Percentiles rank a stretch among this genome's conserved stretches.
Conservation (phyloP, 2,113 vertebrate species). For the Corythornis vintsioides region DNA sequence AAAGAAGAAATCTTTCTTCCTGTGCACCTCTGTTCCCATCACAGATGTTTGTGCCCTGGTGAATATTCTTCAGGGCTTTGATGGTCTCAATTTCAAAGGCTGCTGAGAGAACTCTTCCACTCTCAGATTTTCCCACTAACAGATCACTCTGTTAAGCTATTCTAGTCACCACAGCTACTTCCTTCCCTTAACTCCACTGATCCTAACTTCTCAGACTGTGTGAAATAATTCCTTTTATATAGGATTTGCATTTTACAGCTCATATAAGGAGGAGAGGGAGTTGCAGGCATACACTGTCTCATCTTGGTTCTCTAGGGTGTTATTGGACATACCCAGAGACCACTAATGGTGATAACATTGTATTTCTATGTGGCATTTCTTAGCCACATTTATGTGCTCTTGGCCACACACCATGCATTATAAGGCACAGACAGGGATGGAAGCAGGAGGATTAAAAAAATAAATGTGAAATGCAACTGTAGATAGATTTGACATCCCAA, state of each 20-base stretch:
- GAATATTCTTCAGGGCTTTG: neutral
- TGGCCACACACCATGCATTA: constrained; percentile 10
- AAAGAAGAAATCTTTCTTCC: neutral
- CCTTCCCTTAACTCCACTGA: neutral
- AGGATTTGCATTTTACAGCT: neutral
- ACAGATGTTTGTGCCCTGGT: neutral
- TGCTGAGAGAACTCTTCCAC: neutral
- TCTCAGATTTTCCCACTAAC: neutral
- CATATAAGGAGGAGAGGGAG: neutral
- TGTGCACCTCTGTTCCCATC: neutral
- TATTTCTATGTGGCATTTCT: neutral
- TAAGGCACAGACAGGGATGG: neutral
- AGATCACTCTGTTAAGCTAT: neutral
- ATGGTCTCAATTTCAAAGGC: neutral
- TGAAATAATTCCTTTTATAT: neutral
- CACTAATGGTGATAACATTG: neutral
- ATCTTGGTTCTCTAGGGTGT: neutral
- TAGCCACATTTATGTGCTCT: neutral
- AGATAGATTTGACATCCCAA: constrained; percentile 28
- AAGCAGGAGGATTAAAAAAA: constrained; percentile 30
- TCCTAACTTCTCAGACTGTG: neutral
- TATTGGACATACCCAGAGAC: neutral
- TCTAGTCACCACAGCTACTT: neutral
- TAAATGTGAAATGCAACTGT: neutral
- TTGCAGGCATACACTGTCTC: neutral